Base-by-base conservation (phyloP, 1,140 invertebrate genomes). In the Dendrolimus kikuchii region DNA sequence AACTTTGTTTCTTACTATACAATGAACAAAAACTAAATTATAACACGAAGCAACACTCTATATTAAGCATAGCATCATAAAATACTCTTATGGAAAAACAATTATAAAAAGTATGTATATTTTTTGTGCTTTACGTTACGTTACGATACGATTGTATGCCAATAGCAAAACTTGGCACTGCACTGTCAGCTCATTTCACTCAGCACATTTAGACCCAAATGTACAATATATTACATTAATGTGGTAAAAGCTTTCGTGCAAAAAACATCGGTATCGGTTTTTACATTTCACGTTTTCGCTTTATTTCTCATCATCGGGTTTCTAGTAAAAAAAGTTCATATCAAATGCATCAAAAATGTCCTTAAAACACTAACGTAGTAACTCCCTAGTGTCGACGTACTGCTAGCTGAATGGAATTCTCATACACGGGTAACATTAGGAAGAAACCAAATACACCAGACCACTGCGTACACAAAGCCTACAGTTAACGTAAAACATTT, bases 341-440 rank as follows among this genome's bases (percentile, higher is more conserved):
- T 83, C 83, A 86, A 86, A 86, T 85, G 83, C 83, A 85, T 85
- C 80, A 82, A 84, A 86, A 86, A 86, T 83, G 76, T 85, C 79
- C 83, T 86, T 85, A 85, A 68, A 84, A 77, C 79, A 81, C 83
- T 86, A 86, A 85, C 77, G 72, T 81, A 81, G 73, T 81, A 80
- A 76, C 71, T 60, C 61, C 68, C 74, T 81, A 77, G 80, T 70
- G 64, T 70, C 62, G 73, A 77, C 71, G 64, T 77, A 79, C 65
- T 65, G 71, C 77, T 82, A 80, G 71, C 72, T 71, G 75, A 75
- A 64, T 81, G 74, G 70, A 77, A 72, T 68, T 71, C 57, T 75
- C 62, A 64, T 74, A 72, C 69, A 74, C 65, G 70, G 77, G 70
- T 76, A 71, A 78, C 68, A 69, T 69, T 72, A 79, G 74, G 74